Percentiles rank a stretch among this genome's conserved stretches.
phyloP scores from a whole-genome alignment of 1,140 invertebrate genomes.

The Cepaea nemoralis region DNA sequence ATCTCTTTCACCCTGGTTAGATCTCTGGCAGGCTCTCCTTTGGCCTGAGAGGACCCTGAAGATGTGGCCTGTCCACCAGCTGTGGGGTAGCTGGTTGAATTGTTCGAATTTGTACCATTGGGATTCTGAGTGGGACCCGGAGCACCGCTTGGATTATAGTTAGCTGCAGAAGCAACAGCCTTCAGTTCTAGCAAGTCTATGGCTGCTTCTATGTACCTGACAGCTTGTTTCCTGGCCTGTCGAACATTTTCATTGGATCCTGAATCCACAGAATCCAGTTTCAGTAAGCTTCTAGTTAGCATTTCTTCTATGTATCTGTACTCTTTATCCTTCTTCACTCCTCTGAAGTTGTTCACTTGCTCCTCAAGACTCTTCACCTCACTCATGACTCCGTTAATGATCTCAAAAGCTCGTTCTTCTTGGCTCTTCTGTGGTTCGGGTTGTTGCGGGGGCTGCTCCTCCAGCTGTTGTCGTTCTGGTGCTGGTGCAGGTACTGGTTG shows the following conservation, averaged over 20 bases:
- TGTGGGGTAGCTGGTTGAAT: neutral
- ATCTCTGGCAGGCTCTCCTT: neutral
- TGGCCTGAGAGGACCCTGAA: neutral
- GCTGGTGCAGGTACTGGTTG: neutral
- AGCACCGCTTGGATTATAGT: neutral
- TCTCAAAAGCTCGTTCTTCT: slow-evolving; percentile 80
- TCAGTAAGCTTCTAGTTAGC: slow-evolving; percentile 90
- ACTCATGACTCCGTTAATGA: slow-evolving; percentile 84
- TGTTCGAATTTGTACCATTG: neutral
- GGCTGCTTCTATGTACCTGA: slow-evolving; percentile 87
- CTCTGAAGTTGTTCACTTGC: slow-evolving; percentile 84
- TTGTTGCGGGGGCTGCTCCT: slow-evolving; percentile 59
- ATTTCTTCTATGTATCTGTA: slow-evolving; percentile 94
- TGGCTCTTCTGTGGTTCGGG: slow-evolving; percentile 61
- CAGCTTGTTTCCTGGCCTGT: slow-evolving; percentile 86
- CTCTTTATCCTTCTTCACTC: slow-evolving; percentile 83
- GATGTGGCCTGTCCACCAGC: neutral
- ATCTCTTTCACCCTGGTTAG: slow-evolving; percentile 30
- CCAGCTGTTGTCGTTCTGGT: slow-evolving; percentile 31
- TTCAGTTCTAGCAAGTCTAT: slow-evolving; percentile 86
- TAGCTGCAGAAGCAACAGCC: slow-evolving; percentile 60
- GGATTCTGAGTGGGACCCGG: neutral
- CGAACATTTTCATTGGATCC: slow-evolving; percentile 90
- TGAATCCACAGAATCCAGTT: slow-evolving; percentile 91
- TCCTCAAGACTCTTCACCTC: slow-evolving; percentile 84